Evolutionary conservation across 2,113 vertebrate species (phyloP), one percentile per base, ranked within the genome.

Genomic region (Poeciliopsis occidentalis): DNA sequence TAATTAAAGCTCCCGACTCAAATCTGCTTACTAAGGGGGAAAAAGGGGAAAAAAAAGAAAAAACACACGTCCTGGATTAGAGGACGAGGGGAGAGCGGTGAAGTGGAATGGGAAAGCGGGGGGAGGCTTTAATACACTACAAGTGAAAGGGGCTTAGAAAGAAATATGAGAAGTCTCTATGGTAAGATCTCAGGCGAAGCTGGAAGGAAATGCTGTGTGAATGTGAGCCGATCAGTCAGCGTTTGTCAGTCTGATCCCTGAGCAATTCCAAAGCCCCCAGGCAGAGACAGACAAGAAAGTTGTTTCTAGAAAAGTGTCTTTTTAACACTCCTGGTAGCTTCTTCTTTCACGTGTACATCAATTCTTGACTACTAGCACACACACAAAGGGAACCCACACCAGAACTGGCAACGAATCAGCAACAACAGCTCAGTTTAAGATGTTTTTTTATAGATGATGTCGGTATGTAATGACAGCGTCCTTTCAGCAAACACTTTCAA

Each of bases 21-120:
- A 93, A 93, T 94, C 90, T 94, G 92, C 94, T 93, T 93, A 91
- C 89, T 92, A 92, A 92, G 91, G 80, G 88, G 77, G 72, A 87
- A 37, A 37, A 37, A 34, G 8, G 2, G 10, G 10, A 11, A 11
- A 11, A 37, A 34, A 34, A 10, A 34, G 4, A 31, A 91, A 92
- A 91, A 92, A 84, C 76, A 88, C 78, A 78, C 77, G 24, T 82
- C 85, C 87, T 76, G 91, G 92, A 93, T 94, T 93, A 92, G 89
- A 91, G 91, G 91, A 90, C 13, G 77, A 79, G 24, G 76, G 78
- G 76, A 80, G 84, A 57, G 51, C 60, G 44, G 72, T 63, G 71
- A 85, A 69, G 79, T 65, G 82, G 73, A 78, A 79, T 64, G 79
- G 84, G 24, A 22, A 22, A 7, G 22, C 6, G 51, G 51, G 51